These are phyloP conservation scores for Bedellia somnulentella DNA, from an alignment of 2,888 invertebrate genomes.

Conservation along the genomic window DNA sequence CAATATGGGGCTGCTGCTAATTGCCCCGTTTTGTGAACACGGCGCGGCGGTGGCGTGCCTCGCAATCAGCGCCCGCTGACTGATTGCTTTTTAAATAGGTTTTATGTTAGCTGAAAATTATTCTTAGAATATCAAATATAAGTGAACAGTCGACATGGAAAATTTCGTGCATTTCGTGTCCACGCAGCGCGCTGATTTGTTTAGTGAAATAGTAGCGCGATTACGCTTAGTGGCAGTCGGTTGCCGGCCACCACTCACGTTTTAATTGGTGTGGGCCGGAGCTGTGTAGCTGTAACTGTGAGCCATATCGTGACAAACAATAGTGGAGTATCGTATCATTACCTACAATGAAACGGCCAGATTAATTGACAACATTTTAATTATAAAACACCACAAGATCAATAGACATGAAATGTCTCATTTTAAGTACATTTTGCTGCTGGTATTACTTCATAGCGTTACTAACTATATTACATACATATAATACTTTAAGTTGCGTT, in stretches of 20 bases:
- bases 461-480: slow-evolving; percentile 23
- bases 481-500: slow-evolving; percentile 44
- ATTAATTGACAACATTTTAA: slow-evolving; percentile 61
- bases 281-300: too few species aligned
- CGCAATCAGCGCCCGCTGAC: slow-evolving; percentile 55
- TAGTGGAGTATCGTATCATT: too few species aligned
- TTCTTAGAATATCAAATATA: slow-evolving; percentile 47
- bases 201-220: too few species aligned
- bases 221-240: not conserved
- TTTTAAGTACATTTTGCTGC: slow-evolving; percentile 46
- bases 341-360: not conserved
- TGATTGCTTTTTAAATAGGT: slow-evolving; percentile 63
- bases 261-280: too few species aligned
- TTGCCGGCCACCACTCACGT: slow-evolving; percentile 1
- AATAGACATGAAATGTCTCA: slow-evolving; percentile 45
- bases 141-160: slow-evolving; percentile 13
- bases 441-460: slow-evolving; percentile 31
- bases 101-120: slow-evolving; percentile 56
- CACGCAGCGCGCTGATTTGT: too few species aligned
- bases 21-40: slow-evolving; percentile 62
- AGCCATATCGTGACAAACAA: too few species aligned
- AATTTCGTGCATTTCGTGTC: too few species aligned
- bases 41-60: slow-evolving; percentile 52
- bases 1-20: slow-evolving; percentile 37
- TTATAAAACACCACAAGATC: slow-evolving; percentile 61